Evolutionary conservation across 64 coral and sea anemone genomes (phyloP).

Genomic region (Montipora efflorescens): DNA sequence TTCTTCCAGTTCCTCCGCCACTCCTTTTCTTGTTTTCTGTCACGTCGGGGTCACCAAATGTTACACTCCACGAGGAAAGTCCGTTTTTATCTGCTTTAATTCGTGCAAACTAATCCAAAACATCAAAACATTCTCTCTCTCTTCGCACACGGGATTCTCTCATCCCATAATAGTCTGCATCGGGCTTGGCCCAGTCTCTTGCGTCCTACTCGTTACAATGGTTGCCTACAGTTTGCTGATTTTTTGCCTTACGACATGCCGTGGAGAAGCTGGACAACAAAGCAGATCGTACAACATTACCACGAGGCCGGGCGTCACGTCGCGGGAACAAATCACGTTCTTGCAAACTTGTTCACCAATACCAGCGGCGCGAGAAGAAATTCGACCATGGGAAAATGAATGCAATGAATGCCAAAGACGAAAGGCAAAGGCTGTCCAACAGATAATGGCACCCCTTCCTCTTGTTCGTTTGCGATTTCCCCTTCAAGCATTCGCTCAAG

Average conservation of each 20-base stretch:
- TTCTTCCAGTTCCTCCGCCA: no score
- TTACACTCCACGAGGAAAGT: no score
- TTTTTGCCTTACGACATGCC: background rate
- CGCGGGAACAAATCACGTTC: background rate
- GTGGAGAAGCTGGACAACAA: background rate
- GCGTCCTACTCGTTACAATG: background rate
- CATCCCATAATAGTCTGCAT: no score
- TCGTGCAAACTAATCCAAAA: no score
- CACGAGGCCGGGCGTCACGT: background rate
- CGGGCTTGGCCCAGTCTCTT: no score
- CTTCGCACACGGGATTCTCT: no score
- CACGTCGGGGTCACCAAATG: no score
- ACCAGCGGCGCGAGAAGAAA: background rate
- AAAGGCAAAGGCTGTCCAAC: background rate
- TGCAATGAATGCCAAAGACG: background rate
- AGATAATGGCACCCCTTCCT: background rate
- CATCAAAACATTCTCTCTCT: no score
- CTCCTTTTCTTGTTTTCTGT: no score
- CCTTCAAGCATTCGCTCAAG: background rate
- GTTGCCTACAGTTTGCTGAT: background rate
- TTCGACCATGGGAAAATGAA: background rate
- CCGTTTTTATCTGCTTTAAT: no score
- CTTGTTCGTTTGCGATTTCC: background rate
- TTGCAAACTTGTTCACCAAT: background rate
- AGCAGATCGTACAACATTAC: background rate